Conservation (phyloP, 2,888 invertebrate species). For the Athalia cordata region DNA sequence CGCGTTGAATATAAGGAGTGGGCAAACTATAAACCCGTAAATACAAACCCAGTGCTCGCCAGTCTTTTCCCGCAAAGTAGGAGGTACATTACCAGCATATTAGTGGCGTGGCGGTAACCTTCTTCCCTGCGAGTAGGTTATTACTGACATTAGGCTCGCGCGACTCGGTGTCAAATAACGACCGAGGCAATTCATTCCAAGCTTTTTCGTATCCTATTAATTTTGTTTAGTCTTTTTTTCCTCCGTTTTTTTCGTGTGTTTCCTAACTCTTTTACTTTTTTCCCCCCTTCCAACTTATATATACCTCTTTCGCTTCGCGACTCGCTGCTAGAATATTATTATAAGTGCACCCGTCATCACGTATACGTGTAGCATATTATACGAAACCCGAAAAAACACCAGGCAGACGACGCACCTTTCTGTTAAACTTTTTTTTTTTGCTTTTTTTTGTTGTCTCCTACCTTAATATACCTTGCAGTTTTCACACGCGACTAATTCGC, state of each 20-base stretch:
- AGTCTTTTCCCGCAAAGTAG: not conserved
- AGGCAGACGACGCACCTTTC: not conserved
- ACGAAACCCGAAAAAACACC: no score
- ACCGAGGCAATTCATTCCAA: not conserved
- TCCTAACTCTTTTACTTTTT: not conserved
- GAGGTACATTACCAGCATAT: slow-evolving; percentile 17
- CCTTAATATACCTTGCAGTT: not conserved
- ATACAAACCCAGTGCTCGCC: not conserved
- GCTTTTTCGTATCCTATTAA: slow-evolving; percentile 1
- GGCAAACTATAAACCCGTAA: not conserved
- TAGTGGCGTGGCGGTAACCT: slow-evolving; percentile 1
- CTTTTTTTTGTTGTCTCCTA: not conserved
- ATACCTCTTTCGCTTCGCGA: no score
- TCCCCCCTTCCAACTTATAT: not conserved
- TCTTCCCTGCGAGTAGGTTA: not conserved
- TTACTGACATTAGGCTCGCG: slow-evolving; percentile 10
- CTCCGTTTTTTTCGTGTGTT: not conserved
- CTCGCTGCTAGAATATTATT: no score
- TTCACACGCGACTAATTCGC: not conserved
- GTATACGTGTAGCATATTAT: no score
- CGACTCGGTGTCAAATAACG: slow-evolving; percentile 10
- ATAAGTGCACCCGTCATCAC: no score
- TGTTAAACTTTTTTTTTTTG: not conserved
- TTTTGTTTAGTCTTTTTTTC: no score
- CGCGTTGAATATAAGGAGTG: not conserved